Conservation (phyloP, 2,797 vertebrate species). For the Rachycentron canadum region DNA sequence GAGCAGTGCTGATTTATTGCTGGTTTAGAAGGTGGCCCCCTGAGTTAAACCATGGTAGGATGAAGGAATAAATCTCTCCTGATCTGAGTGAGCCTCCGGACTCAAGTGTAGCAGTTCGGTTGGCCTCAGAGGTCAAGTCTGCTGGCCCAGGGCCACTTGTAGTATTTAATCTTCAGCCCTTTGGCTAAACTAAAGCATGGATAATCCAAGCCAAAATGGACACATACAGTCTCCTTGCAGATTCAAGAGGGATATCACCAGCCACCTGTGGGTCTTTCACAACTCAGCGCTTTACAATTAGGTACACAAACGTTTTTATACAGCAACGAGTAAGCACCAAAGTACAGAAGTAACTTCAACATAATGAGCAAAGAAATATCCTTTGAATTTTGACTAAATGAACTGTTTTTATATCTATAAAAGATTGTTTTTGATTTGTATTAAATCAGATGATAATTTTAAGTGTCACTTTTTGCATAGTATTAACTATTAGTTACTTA, state of each 20-base stretch:
- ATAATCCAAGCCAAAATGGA: slow-evolving; percentile 51
- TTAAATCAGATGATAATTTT: neutral
- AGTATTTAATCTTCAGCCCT: slow-evolving; percentile 77
- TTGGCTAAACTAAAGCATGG: slow-evolving; percentile 56
- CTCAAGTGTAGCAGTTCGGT: slow-evolving; percentile 72
- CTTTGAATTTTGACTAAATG: neutral
- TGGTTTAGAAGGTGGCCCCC: slow-evolving; percentile 78
- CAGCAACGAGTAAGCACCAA: neutral
- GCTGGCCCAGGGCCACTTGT: slow-evolving; percentile 59
- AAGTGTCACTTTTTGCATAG: neutral
- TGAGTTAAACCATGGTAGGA: slow-evolving; percentile 77
- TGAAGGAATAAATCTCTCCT: slow-evolving; percentile 80
- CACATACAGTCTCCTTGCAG: slow-evolving; percentile 24
- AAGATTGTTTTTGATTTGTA: neutral
- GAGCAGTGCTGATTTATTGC: slow-evolving; percentile 78
- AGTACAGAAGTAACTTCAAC: neutral
- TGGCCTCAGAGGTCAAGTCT: slow-evolving; percentile 73
- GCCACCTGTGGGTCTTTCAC: slow-evolving; percentile 4
- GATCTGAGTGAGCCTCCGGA: slow-evolving; percentile 68
- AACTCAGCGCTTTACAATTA: neutral
- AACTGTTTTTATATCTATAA: neutral
- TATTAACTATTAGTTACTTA: neutral
- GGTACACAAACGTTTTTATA: neutral
- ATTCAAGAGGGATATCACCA: slow-evolving; percentile 19
- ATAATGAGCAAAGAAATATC: neutral